Conservation (phyloP, 2,888 invertebrate genomes). For the Timema cristinae region DNA sequence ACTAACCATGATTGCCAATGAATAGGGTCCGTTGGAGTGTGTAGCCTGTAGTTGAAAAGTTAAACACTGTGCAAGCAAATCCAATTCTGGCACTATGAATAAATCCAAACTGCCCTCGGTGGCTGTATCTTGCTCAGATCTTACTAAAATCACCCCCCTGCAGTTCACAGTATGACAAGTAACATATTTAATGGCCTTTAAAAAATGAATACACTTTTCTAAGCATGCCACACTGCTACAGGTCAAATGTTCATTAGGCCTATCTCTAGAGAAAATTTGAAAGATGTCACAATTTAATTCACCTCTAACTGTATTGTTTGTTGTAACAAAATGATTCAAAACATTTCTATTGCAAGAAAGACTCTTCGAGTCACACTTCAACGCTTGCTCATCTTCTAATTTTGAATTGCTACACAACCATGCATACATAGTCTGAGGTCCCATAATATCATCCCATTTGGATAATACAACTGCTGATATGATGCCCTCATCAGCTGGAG, state of each 20-base stretch:
- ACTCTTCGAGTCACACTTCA: background rate
- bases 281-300: background rate
- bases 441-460: slow-evolving; percentile 34
- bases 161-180: slow-evolving; percentile 33
- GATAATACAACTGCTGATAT: slow-evolving; percentile 31
- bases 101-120: slow-evolving; percentile 26
- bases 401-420: slow-evolving; percentile 29
- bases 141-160: slow-evolving; percentile 8
- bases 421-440: slow-evolving; percentile 32
- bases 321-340: too few species aligned
- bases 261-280: slow-evolving; percentile 1
- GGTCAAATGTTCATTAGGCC: background rate
- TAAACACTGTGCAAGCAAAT: slow-evolving; percentile 31
- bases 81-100: slow-evolving; percentile 33
- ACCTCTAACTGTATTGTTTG: too few species aligned
- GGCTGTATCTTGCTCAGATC: background rate
- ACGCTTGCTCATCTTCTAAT: background rate
- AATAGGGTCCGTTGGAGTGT: slow-evolving; percentile 27
- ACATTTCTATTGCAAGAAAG: too few species aligned
- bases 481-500: slow-evolving; percentile 27
- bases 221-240: background rate
- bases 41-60: slow-evolving; percentile 28
- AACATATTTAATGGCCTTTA: slow-evolving; percentile 31
- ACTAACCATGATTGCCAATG: slow-evolving; percentile 29
- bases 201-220: slow-evolving; percentile 7